Evolutionary conservation across 2,888 invertebrate genomes (phyloP).

Genomic region (Athetis lepigone): DNA sequence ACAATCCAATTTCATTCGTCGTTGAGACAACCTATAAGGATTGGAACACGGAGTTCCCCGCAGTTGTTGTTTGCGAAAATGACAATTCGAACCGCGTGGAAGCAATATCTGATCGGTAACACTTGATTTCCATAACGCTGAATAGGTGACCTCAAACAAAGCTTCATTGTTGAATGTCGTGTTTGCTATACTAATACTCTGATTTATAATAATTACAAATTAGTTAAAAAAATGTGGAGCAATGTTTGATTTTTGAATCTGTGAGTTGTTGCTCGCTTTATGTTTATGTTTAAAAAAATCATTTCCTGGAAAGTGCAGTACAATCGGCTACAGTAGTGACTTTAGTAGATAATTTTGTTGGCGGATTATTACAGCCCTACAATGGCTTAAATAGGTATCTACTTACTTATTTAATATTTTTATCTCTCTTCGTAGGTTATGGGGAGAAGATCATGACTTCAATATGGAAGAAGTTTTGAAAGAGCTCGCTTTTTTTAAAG

Average conservation of each 20-base stretch:
- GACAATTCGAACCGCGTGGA: slow-evolving; percentile 93
- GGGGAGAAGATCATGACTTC: slow-evolving; percentile 93
- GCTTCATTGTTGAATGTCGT: neutral
- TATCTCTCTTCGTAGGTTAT: slow-evolving; percentile 89
- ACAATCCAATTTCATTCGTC: slow-evolving; percentile 94
- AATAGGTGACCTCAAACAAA: neutral
- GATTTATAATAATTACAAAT: too few relatives aligned
- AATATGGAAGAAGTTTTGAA: slow-evolving; percentile 94
- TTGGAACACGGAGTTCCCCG: slow-evolving; percentile 94
- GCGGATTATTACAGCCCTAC: neutral
- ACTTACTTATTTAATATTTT: too few relatives aligned
- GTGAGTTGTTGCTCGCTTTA: too few relatives aligned
- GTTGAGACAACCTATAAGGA: slow-evolving; percentile 94
- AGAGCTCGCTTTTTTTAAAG: slow-evolving; percentile 93
- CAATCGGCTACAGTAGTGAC: too few relatives aligned
- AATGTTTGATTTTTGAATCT: too few relatives aligned
- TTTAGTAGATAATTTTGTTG: too few relatives aligned
- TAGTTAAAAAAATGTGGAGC: too few relatives aligned
- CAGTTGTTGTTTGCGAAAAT: slow-evolving; percentile 93
- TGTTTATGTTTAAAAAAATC: too few relatives aligned
- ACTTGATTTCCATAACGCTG: neutral
- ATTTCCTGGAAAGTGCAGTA: too few relatives aligned
- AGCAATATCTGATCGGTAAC: slow-evolving; percentile 92
- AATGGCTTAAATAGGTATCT: too few relatives aligned
- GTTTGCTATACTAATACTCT: too few relatives aligned